A percentile compares a stretch with the other conserved stretches of the same genome.
Conservation (phyloP, 2,113 vertebrate species). For the Chlorodrepanis virens region DNA sequence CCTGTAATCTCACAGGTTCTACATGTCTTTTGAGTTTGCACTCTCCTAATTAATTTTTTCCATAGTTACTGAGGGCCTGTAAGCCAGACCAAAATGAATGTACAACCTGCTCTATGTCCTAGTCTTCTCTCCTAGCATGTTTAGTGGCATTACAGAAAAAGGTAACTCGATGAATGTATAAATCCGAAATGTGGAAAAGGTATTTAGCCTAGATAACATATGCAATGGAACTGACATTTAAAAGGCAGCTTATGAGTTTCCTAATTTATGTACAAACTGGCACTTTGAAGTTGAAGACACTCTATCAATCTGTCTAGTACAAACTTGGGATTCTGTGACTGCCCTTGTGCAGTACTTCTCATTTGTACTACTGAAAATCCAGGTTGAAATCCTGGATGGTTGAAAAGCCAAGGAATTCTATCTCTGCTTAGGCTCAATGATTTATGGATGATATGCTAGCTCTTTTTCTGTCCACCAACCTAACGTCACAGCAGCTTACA, state of each 20-base stretch:
- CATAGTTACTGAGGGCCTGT: not conserved
- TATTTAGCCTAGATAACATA: not conserved
- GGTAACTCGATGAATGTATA: not conserved
- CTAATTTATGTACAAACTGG: not conserved
- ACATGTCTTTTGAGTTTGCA: not conserved
- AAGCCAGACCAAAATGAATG: not conserved
- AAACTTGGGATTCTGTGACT: not conserved
- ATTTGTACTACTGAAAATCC: not conserved
- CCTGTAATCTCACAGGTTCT: not conserved
- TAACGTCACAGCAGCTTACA: not conserved
- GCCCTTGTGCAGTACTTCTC: not conserved
- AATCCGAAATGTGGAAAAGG: not conserved
- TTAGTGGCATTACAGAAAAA: not conserved
- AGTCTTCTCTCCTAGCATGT: not conserved
- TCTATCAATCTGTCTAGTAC: not conserved
- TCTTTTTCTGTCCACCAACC: not conserved
- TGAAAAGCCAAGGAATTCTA: not conserved
- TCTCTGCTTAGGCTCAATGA: not conserved
- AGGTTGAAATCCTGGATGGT: not conserved
- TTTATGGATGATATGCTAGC: conserved; percentile 5
- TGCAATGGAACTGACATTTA: not conserved
- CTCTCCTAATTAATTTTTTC: not conserved
- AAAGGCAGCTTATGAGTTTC: not conserved
- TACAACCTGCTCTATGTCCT: not conserved
- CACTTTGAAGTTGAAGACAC: not conserved